Evolutionary conservation across 64 coral and sea anemone species (phyloP), one percentile per base, ranked within the genome.

Genomic region (Porites australiensis): DNA sequence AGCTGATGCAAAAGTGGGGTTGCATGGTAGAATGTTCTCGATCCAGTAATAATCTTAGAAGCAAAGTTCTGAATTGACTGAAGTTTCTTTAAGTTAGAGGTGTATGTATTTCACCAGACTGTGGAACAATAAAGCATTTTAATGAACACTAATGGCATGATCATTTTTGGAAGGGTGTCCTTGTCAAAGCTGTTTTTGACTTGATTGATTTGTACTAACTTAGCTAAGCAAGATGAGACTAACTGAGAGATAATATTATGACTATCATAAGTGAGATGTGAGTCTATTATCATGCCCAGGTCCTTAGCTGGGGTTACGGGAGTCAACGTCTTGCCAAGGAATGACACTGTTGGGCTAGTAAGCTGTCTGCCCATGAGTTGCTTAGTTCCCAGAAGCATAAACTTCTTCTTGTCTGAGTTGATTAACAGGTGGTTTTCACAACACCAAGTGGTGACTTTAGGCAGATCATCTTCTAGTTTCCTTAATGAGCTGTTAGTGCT

Each of bases 341-440:
- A 37, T 37, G 27, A 37, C 27, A 37, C 27, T 37, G 27, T 1
- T 37, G 27, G 27, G 27, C 27, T 37, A 37, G 27, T 37, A 37
- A 37, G 27, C 46, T 22, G 10, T 43, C 8, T 77, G 75, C 27
- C 27, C 0, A 37, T 37, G 27, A 37, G 27, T 37, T 37, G 27
- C 27, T 37, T 37, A 37, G 27, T 77, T 37, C 75, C 47, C 6
- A 77, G 52, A 77, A 77, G 75, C 10, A 77, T 77, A 43, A 77
- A 52, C 75, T 77, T 77, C 10, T 43, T 77, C 75, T 77, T 77
- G 18, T 77, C 18, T 22, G 75, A 37, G 44, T 77, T 77, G 19
- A 77, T 77, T 3, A 77, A 50, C 46, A 77, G 37, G 13, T 45
- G 75, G 44, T 47, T 77, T 22, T 16, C 6, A 49, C 37, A 77